Conservation (phyloP, 2,113 vertebrate species). For the Stigmatopora argus region DNA sequence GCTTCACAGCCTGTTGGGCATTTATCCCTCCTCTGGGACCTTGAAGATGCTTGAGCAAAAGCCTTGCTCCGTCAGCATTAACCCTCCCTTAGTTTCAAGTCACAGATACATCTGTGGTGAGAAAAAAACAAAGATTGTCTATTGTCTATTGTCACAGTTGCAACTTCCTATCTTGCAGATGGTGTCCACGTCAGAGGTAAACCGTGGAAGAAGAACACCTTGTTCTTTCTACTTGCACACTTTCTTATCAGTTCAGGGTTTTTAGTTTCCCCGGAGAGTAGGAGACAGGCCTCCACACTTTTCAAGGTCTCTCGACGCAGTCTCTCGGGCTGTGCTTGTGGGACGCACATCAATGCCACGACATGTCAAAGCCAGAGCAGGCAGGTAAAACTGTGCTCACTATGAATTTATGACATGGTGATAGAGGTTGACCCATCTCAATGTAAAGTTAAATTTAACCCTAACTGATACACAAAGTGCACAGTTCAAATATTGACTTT, state of each 20-base stretch:
- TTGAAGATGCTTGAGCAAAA: conserved; percentile 82
- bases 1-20: conserved; percentile 53
- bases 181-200: conserved; percentile 65
- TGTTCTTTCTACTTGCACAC: conserved; percentile 68
- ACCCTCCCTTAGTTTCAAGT: conserved; percentile 53
- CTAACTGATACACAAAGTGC: not conserved
- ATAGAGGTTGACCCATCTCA: not conserved
- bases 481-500: conserved; percentile 36
- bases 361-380: conserved; percentile 63
- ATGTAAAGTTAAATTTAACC: not conserved
- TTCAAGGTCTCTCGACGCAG: conserved; percentile 83
- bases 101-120: conserved; percentile 72
- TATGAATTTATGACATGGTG: conserved; percentile 8
- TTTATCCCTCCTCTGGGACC: conserved; percentile 82
- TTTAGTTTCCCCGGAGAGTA: conserved; percentile 55
- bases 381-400: conserved; percentile 35
- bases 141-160: conserved; percentile 33
- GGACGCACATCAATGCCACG: conserved; percentile 37
- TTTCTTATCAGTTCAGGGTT: conserved; percentile 74
- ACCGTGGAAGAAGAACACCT: conserved; percentile 61
- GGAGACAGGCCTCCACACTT: conserved; percentile 60
- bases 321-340: conserved; percentile 65
- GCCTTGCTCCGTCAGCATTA: conserved; percentile 68
- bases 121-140: not conserved
- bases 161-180: conserved; percentile 57